Evolutionary conservation across 1,140 invertebrate genomes (phyloP).

Genomic region (Pemphigus obesinymphae): DNA sequence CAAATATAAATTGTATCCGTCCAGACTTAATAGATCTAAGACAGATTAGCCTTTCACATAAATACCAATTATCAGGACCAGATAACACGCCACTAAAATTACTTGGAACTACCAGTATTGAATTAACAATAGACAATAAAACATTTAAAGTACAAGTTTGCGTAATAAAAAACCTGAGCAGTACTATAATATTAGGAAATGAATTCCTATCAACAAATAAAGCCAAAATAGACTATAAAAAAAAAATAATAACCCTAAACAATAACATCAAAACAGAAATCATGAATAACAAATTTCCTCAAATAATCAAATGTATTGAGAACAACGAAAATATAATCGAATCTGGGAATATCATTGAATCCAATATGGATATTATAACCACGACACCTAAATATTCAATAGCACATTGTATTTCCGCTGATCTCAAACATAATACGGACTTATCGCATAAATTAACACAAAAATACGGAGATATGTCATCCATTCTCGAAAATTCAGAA

Average conservation of each 20-base stretch:
- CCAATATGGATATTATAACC: background rate
- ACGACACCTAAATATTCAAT: background rate
- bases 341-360: background rate
- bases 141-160: background rate
- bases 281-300: background rate
- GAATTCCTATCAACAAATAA: background rate
- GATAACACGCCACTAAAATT: too few relatives aligned
- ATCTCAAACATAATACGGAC: too few relatives aligned
- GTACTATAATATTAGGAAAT: background rate
- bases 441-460: too few relatives aligned
- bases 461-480: too few relatives aligned
- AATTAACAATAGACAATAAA: background rate
- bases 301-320: background rate
- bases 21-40: background rate
- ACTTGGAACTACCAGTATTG: too few relatives aligned
- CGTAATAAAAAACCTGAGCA: background rate
- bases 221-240: background rate
- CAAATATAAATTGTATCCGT: too few relatives aligned
- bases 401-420: too few relatives aligned
- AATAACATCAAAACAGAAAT: background rate
- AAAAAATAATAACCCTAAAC: too few relatives aligned
- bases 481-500: too few relatives aligned
- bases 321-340: background rate
- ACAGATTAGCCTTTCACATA: background rate
- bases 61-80: too few relatives aligned